phyloP scores from a whole-genome alignment of 2,113 vertebrate genomes.

The Sula dactylatra region DNA sequence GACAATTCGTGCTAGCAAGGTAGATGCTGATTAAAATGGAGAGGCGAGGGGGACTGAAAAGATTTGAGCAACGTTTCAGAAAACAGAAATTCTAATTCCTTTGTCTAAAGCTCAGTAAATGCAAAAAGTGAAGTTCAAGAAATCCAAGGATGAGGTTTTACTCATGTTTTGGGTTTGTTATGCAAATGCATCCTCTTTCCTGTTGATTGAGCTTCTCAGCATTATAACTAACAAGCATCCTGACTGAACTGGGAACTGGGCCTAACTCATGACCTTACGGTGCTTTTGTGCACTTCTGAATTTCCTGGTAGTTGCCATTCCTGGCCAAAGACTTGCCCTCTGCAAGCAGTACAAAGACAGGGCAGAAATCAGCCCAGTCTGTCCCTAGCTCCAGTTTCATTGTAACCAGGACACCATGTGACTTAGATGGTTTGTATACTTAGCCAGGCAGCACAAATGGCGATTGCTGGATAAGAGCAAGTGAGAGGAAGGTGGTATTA shows the following conservation, averaged over 20 bases:
- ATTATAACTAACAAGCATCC: not conserved
- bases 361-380: not conserved
- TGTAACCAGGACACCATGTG: not conserved
- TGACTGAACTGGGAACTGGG: not conserved
- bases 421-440: not conserved
- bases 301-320: not conserved
- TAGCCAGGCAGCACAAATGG: not conserved
- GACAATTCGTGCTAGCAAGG: not conserved
- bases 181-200: not conserved
- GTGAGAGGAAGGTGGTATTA: not conserved
- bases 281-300: not conserved
- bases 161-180: not conserved
- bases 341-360: not conserved
- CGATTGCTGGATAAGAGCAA: not conserved
- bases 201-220: not conserved
- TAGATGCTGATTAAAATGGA: not conserved
- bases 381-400: not conserved
- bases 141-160: not conserved
- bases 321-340: not conserved
- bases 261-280: not conserved
- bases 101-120: not conserved
- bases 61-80: not conserved
- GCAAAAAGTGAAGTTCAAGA: not conserved
- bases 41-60: not conserved
- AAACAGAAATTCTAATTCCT: not conserved